Evolutionary conservation across 2,113 vertebrate genomes (phyloP).

Genomic region (Percina caprodes): DNA sequence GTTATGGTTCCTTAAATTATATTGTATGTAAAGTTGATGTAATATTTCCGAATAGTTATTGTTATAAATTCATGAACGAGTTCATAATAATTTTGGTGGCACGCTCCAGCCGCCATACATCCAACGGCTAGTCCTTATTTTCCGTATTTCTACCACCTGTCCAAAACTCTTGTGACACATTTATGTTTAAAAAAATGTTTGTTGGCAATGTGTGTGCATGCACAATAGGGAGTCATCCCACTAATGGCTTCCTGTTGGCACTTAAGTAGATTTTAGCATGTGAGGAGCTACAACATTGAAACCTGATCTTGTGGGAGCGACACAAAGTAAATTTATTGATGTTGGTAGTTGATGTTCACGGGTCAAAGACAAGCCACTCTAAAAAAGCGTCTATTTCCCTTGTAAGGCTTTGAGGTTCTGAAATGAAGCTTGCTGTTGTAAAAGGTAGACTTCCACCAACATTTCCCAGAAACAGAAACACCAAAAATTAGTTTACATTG

Average conservation of each 20-base stretch:
- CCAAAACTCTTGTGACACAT: not conserved
- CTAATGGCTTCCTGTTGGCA: constrained; percentile 40
- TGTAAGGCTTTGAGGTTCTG: not conserved
- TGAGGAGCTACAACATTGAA: constrained; percentile 1
- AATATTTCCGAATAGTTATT: too few relatives aligned
- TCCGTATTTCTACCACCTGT: not conserved
- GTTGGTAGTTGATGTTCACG: not conserved
- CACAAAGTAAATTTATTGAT: constrained; percentile 44
- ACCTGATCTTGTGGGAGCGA: constrained; percentile 7
- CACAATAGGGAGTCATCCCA: constrained; percentile 13
- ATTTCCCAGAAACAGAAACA: not conserved
- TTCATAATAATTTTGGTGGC: not conserved
- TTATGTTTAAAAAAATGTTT: not conserved
- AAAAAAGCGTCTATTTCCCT: not conserved
- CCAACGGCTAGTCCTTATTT: not conserved
- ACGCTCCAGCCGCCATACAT: not conserved
- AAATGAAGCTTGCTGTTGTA: not conserved
- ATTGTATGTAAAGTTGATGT: too few relatives aligned
- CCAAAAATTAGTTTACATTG: not conserved
- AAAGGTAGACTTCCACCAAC: not conserved
- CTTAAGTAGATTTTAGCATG: not conserved
- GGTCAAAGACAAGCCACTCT: not conserved
- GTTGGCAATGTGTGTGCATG: not conserved
- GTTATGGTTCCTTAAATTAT: too few relatives aligned
- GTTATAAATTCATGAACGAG: not conserved